Conservation (phyloP, 2,797 vertebrate species). For the Chiloscyllium punctatum region DNA sequence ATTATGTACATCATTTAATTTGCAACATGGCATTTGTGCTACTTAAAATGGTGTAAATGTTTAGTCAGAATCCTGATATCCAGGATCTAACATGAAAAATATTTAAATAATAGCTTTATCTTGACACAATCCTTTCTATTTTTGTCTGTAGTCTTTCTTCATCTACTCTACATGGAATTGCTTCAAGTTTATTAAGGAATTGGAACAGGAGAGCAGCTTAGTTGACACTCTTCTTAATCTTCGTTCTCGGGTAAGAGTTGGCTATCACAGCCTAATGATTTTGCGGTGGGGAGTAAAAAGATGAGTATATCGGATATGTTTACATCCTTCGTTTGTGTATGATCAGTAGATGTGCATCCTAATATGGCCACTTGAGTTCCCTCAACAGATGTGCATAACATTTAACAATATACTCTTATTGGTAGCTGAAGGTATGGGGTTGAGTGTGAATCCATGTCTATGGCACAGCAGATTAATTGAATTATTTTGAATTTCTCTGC, state of each 20-base stretch:
- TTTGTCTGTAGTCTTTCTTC: background rate
- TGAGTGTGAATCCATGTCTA: background rate
- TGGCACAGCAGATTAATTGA: background rate
- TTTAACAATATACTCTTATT: background rate
- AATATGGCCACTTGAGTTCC: background rate
- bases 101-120: background rate
- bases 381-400: background rate
- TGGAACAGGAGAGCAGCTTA: slow-evolving; percentile 22
- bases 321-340: background rate
- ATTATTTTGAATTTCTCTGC: background rate
- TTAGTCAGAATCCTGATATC: background rate
- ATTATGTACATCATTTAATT: background rate
- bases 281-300: background rate
- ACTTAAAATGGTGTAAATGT: background rate
- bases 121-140: background rate
- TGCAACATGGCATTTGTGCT: background rate
- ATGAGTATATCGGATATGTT: background rate
- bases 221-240: slow-evolving; percentile 14
- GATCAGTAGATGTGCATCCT: background rate
- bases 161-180: slow-evolving; percentile 50
- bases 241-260: slow-evolving; percentile 20
- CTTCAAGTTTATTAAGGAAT: slow-evolving; percentile 50
- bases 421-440: background rate
- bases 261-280: background rate
- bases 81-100: background rate